A percentile compares a stretch with the other conserved stretches of the same genome.
Evolutionary conservation across 2,888 invertebrate genomes (phyloP).

Genomic region (Siphlonurus alternatus): DNA sequence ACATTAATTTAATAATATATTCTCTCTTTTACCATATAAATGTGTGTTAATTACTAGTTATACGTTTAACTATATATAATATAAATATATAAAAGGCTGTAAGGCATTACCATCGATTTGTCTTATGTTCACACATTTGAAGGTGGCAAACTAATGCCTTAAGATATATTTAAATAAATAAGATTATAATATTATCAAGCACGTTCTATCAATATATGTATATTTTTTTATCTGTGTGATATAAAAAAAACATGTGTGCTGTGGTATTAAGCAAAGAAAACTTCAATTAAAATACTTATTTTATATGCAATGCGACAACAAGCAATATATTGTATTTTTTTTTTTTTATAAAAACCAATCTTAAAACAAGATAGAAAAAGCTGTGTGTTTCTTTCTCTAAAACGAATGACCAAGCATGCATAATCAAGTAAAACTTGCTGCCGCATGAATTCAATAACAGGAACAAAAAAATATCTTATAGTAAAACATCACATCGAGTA

Average conservation of each 20-base stretch:
- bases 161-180: too few species aligned
- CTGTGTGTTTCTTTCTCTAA: too few species aligned
- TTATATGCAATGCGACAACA: neutral
- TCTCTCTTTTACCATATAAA: too few species aligned
- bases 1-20: neutral
- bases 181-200: too few species aligned
- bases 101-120: neutral
- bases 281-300: neutral
- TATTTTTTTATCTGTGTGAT: neutral
- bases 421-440: neutral
- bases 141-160: too few species aligned
- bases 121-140: neutral
- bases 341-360: too few species aligned
- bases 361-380: too few species aligned
- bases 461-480: neutral
- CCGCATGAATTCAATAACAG: neutral
- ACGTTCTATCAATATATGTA: neutral
- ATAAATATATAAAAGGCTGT: neutral
- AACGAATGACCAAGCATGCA: neutral
- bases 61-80: neutral
- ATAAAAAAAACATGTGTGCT: neutral
- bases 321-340: too few species aligned
- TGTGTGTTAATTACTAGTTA: neutral
- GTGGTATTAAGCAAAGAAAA: neutral
- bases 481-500: too few species aligned